These are phyloP conservation scores for Tangara arthus DNA, from an alignment of 2,797 vertebrate species.

Conservation along the genomic window DNA sequence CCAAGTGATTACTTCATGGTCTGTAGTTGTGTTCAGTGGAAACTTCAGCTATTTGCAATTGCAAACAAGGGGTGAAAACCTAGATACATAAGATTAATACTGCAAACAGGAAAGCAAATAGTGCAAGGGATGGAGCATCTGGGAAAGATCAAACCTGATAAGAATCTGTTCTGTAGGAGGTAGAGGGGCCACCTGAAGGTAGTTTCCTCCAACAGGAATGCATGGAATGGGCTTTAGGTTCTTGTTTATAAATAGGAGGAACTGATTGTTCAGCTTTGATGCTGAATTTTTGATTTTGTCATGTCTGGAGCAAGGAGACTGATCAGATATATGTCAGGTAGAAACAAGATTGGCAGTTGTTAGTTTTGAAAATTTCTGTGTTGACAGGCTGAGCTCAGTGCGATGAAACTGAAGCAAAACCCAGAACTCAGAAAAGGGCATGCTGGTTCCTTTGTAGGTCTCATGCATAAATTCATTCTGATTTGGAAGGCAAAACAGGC, in stretches of 20 bases:
- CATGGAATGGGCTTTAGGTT: background rate
- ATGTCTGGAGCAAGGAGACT: background rate
- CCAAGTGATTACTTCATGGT: background rate
- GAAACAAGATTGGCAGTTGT: background rate
- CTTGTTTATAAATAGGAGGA: background rate
- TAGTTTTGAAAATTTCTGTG: background rate
- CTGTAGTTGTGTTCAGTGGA: background rate
- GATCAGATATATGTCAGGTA: background rate
- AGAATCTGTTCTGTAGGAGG: background rate
- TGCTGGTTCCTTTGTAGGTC: background rate
- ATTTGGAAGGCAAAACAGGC: constrained; percentile 22
- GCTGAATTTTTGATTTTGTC: background rate
- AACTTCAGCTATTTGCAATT: constrained; percentile 5
- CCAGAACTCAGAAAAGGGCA: background rate
- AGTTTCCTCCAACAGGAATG: background rate
- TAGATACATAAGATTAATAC: background rate
- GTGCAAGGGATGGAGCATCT: background rate
- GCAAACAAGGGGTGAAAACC: background rate
- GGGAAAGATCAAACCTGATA: background rate
- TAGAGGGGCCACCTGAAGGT: background rate
- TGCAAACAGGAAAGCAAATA: background rate
- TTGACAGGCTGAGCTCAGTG: background rate
- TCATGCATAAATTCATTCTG: background rate
- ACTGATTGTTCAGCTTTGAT: background rate
- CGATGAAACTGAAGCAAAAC: background rate